phyloP scores from a whole-genome alignment of 2,113 vertebrate genomes.

The rat (Rattus norvegicus) region DNA sequence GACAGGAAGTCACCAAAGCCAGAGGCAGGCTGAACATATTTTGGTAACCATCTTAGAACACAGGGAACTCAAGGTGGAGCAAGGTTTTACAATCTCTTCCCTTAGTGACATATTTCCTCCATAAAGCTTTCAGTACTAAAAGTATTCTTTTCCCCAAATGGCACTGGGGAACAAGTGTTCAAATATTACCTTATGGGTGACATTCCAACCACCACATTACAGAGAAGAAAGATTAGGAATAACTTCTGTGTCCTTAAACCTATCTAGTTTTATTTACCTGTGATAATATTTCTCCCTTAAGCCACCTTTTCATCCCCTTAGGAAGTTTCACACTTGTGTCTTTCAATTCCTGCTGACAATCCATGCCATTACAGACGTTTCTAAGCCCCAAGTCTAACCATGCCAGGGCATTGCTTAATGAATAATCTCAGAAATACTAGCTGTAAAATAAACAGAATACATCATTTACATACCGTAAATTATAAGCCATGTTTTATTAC shows the following conservation, averaged over 20 bases:
- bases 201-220: neutral
- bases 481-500: neutral
- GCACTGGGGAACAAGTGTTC: fast-evolving
- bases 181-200: too few relatives aligned
- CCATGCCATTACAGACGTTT: neutral
- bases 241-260: fast-evolving
- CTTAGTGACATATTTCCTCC: neutral
- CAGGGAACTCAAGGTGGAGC: too few relatives aligned
- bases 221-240: neutral
- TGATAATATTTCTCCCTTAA: too few relatives aligned
- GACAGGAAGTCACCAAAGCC: neutral
- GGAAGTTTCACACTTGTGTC: neutral
- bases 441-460: neutral
- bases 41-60: too few relatives aligned
- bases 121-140: neutral
- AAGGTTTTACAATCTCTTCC: neutral
- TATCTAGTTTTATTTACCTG: neutral
- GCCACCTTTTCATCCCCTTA: neutral
- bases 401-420: neutral
- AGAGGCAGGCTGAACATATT: neutral
- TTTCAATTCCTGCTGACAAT: neutral
- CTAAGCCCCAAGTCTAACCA: neutral
- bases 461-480: neutral
- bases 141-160: neutral
- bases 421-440: neutral